Evolutionary conservation across 2,113 vertebrate genomes (phyloP).

Genomic region (cattle (Bos taurus)): DNA sequence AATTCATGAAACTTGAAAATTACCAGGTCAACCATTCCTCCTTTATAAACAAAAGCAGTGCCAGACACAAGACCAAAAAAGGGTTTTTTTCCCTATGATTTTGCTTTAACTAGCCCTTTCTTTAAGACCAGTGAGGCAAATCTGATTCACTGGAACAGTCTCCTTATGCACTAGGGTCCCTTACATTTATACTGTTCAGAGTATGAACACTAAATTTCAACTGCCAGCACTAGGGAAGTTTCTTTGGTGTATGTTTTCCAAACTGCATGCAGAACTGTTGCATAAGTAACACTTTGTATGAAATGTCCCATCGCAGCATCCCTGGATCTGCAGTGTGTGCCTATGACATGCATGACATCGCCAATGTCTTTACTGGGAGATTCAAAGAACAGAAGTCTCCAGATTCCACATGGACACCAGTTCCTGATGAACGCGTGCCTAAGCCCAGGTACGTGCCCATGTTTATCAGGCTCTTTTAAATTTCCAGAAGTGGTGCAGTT

Average conservation of each 20-base stretch:
- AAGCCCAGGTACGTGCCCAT: constrained; percentile 89
- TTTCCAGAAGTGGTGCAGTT: background rate
- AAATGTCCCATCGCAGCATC: constrained; percentile 87
- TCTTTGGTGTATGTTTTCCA: constrained; percentile 62
- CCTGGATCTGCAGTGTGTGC: constrained; percentile 98
- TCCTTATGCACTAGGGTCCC: constrained; percentile 25
- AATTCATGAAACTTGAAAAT: background rate
- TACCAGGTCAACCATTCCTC: background rate
- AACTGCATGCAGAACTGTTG: constrained; percentile 46
- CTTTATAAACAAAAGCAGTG: background rate
- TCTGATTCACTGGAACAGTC: constrained; percentile 48
- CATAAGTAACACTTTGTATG: constrained; percentile 74
- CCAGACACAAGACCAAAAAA: background rate
- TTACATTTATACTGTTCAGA: constrained; percentile 39
- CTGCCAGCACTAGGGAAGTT: constrained; percentile 55
- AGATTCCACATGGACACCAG: constrained; percentile 97
- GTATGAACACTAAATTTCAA: constrained; percentile 57
- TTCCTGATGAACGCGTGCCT: constrained; percentile 95
- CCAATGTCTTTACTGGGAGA: constrained; percentile 93
- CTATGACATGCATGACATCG: constrained; percentile 97
- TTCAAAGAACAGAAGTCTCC: constrained; percentile 99
- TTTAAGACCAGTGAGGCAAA: constrained; percentile 50
- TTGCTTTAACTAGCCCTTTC: constrained; percentile 43
- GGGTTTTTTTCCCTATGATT: constrained; percentile 15
- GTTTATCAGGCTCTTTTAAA: background rate